Percentiles rank a stretch among this genome's conserved stretches.
phyloP scores from a whole-genome alignment of 2,113 vertebrate genomes.

The Lontra canadensis region DNA sequence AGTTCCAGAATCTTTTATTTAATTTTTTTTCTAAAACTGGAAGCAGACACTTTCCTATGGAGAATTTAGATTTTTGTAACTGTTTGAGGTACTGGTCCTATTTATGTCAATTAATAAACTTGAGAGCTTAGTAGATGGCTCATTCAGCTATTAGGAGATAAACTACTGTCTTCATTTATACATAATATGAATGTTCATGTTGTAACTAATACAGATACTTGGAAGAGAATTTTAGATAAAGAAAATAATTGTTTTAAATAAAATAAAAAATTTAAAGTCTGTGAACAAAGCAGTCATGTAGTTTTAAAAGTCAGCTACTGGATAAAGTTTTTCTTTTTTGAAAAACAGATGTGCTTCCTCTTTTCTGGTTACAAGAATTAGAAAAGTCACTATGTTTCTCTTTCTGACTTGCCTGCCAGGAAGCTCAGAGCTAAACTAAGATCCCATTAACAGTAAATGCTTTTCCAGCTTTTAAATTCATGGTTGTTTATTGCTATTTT shows the following conservation, averaged over 20 bases:
- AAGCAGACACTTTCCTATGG: constrained; percentile 10
- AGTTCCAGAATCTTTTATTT: background rate
- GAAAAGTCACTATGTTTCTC: constrained; percentile 36
- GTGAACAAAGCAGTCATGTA: background rate
- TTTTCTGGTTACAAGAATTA: constrained; percentile 40
- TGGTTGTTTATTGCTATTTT: constrained; percentile 14
- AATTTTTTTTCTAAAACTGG: constrained; percentile 30
- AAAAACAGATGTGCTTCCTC: background rate
- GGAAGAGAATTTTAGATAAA: constrained; percentile 29
- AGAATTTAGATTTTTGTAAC: constrained; percentile 30
- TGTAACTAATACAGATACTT: constrained; percentile 33
- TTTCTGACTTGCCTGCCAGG: constrained; percentile 40
- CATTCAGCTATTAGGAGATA: constrained; percentile 23
- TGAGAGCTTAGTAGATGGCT: background rate
- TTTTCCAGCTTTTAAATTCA: background rate
- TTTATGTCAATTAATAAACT: constrained; percentile 31
- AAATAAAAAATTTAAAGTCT: constrained; percentile 7
- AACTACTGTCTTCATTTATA: constrained; percentile 24
- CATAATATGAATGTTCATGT: background rate
- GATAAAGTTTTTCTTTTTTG: background rate
- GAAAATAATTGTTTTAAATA: constrained; percentile 47
- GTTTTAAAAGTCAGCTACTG: background rate
- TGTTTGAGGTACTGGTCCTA: background rate
- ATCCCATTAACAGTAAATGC: background rate
- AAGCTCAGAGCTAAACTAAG: background rate